Evolutionary conservation across 2,113 vertebrate genomes (phyloP).

Genomic region (Engraulis encrasicolus): DNA sequence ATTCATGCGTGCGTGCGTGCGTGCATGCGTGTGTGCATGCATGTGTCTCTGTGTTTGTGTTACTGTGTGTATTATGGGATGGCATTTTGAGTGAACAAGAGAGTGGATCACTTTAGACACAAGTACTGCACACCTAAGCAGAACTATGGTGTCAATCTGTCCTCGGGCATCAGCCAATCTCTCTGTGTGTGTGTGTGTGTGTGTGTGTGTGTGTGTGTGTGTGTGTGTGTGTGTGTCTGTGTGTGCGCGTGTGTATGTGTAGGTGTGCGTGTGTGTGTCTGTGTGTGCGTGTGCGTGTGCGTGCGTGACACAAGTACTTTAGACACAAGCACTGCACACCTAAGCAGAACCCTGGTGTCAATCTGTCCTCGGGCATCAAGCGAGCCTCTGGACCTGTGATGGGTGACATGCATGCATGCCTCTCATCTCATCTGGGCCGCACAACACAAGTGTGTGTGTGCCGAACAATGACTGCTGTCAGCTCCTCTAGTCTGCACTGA

Average conservation of each 20-base stretch:
- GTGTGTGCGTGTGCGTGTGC: no score
- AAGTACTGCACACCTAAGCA: constrained; percentile 13
- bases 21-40: not conserved
- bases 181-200: no score
- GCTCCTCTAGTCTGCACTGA: not conserved
- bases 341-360: not conserved
- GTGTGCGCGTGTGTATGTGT: no score
- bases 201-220: no score
- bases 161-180: not conserved
- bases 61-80: no score
- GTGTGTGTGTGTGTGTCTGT: no score
- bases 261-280: no score
- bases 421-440: not conserved
- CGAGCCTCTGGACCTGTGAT: not conserved
- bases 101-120: not conserved
- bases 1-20: no score
- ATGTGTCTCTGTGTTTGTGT: no score
- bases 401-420: not conserved
- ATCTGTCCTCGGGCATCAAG: not conserved
- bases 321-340: constrained; percentile 2
- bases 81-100: not conserved
- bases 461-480: not conserved
- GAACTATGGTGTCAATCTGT: not conserved
- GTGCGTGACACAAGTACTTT: no score
- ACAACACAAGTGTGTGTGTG: not conserved